These are phyloP conservation scores for Punctoribates punctum DNA, from an alignment of 2,888 invertebrate genomes.

Conservation along the genomic window DNA sequence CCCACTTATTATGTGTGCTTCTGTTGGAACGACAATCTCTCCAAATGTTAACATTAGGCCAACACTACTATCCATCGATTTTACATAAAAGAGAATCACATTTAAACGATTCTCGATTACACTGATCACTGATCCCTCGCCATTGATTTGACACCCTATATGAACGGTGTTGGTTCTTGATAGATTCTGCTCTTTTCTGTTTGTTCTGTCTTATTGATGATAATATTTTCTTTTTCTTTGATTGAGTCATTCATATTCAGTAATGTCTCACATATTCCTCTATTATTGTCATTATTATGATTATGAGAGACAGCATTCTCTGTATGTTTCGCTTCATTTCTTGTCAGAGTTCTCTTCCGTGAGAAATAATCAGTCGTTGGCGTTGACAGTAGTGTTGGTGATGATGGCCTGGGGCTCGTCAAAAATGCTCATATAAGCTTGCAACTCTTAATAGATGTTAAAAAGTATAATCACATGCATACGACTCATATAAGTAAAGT, in stretches of 20 bases:
- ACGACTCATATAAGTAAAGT: neutral
- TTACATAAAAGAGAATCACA: too few species aligned
- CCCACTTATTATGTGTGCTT: constrained; percentile 30
- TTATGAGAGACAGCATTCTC: too few species aligned
- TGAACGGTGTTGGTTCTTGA: too few species aligned
- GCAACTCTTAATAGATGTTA: constrained; percentile 19
- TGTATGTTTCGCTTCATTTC: neutral
- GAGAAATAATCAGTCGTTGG: constrained; percentile 11
- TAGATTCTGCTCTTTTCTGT: too few species aligned
- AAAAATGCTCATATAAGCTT: constrained; percentile 7
- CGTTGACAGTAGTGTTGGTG: constrained; percentile 16
- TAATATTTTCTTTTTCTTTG: neutral
- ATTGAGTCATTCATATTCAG: neutral
- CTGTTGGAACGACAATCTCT: constrained; percentile 7
- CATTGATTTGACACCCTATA: too few species aligned
- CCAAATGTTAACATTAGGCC: neutral
- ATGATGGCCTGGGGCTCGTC: constrained; percentile 4
- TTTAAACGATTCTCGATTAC: too few species aligned
- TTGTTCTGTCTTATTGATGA: too few species aligned
- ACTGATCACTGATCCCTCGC: too few species aligned
- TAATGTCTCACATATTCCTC: neutral
- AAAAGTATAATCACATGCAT: constrained; percentile 33
- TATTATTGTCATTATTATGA: neutral
- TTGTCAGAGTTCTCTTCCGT: constrained; percentile 29
- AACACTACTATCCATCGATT: neutral